Conservation (phyloP, 92 coral and sea anemone species). For the Palythoa grandiflora region DNA sequence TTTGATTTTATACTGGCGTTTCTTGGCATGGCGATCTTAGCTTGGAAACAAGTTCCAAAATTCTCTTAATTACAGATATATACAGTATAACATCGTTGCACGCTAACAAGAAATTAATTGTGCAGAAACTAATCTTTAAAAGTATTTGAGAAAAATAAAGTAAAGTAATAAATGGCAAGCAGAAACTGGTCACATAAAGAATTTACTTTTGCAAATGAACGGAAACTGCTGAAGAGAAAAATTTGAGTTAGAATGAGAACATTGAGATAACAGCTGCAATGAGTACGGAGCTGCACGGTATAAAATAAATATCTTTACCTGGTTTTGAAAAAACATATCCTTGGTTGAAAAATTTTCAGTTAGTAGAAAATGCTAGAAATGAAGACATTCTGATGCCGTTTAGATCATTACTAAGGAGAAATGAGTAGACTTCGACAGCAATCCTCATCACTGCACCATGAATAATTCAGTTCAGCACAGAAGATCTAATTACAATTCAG, state of each 20-base stretch:
- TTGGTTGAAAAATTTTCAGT: neutral
- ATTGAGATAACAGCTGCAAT: neutral
- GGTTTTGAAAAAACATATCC: neutral
- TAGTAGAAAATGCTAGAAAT: neutral
- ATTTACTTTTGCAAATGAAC: neutral
- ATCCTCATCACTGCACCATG: neutral
- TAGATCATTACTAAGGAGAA: neutral
- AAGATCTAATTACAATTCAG: conserved; percentile 25
- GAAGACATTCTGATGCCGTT: neutral
- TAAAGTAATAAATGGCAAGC: neutral
- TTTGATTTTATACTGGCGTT: no score
- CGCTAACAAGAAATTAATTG: neutral
- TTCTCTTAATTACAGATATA: neutral
- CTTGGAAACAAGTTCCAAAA: neutral
- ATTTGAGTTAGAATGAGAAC: neutral
- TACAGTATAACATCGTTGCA: neutral
- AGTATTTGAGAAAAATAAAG: neutral
- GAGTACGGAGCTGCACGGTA: neutral
- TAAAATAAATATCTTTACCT: conserved; percentile 4
- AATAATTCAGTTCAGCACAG: conserved; percentile 23
- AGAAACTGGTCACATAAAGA: neutral
- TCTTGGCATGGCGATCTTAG: neutral
- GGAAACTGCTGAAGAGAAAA: neutral
- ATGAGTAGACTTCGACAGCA: neutral
- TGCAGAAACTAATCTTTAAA: neutral